Evolutionary conservation across 2,113 vertebrate species (phyloP), one percentile per base, ranked within the genome.

Genomic region (Helogale parvula): DNA sequence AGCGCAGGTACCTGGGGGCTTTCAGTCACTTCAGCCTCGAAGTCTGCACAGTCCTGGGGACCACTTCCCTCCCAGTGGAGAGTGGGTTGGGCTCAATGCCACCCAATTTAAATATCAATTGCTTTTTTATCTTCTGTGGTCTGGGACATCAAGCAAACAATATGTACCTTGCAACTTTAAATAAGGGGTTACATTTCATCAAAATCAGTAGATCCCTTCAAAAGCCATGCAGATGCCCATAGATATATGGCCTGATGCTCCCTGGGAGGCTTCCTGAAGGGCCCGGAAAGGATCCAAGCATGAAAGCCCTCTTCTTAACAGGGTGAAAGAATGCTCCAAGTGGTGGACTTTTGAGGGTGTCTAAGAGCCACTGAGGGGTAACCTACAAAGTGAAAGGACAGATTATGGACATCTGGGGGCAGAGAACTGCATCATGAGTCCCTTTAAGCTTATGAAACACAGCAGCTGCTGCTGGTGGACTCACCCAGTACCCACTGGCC

Each of bases 101-200:
- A 82, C 21, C 41, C 71, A 66, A 35, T 74, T 76, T 45, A 86
- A 76, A 33, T 65, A 72, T 6, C 13, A 16, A 93, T 27, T 76
- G 63, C 16, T 96, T 50, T 88, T 97, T 94, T 74, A 87, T 92
- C 74, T 92, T 84, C 71, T 12, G n/a, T 80, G 33, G 50, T 91
- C 85, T 93, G 60, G 85, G 85, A 63, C 15, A 83, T 87, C 29
- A 90, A 92, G 76, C 33, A 92, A 93, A 88, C 27, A 33, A 65
- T 31, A 88, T 10, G 14, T 1, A 79, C 65, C 41, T 72, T 88
- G n/a, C 65, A 65, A 57, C 41, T 38, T 94, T 65, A 92, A 84
- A 74, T 13, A 96, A 89, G 3, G 71, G 25, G 27, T 50, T 86
- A 79, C 76, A 52, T 83, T 52, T 50, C 16, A 94, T 17, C 81